phyloP scores from a whole-genome alignment of 2,113 vertebrate genomes.

The Petaurus breviceps region DNA sequence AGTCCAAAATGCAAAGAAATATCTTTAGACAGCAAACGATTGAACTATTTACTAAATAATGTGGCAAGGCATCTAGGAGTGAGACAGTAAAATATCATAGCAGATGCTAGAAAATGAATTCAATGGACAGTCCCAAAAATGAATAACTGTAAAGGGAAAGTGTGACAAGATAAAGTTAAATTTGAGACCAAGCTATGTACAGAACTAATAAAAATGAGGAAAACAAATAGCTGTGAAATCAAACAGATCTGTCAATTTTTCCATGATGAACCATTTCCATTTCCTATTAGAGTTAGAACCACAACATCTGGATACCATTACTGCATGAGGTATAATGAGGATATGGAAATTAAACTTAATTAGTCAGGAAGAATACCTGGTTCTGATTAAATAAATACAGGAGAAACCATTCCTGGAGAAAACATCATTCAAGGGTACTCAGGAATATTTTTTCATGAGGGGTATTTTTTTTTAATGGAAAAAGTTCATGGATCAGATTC shows the following conservation, averaged over 20 bases:
- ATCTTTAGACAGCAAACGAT: not conserved
- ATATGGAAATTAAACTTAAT: not conserved
- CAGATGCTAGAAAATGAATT: not conserved
- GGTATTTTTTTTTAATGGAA: not conserved
- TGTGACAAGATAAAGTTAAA: not conserved
- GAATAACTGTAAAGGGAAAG: not conserved
- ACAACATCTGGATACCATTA: not conserved
- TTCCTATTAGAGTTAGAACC: not conserved
- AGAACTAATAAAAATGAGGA: not conserved
- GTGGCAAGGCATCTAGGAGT: not conserved
- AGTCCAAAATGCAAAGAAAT: not conserved
- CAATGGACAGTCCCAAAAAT: not conserved
- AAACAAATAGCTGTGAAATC: not conserved
- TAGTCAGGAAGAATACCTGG: not conserved
- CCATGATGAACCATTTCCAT: not conserved
- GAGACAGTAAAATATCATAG: not conserved
- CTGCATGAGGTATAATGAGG: not conserved
- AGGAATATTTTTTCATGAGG: not conserved
- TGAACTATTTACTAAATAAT: not conserved
- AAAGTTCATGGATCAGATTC: not conserved
- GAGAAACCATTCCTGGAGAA: not conserved
- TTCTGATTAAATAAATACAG: not conserved
- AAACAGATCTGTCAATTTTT: not conserved
- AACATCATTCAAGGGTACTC: not conserved
- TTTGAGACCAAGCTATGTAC: not conserved